Percentiles rank a stretch among this genome's conserved stretches.
Conservation (phyloP, 2,113 vertebrate genomes). For the Trogon surrucura region DNA sequence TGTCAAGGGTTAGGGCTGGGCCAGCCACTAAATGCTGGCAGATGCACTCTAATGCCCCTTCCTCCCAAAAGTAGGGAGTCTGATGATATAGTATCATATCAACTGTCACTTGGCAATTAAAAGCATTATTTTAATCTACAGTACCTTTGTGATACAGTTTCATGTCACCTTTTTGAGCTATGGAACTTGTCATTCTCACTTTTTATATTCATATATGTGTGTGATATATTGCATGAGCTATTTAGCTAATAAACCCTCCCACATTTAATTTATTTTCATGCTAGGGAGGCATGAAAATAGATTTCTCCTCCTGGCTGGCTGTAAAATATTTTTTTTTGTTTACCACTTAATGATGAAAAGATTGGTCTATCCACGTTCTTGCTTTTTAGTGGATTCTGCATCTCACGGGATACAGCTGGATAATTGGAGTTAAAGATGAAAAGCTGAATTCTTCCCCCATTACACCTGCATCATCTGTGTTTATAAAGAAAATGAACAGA, state of each 20-base stretch:
- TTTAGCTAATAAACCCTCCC: background rate
- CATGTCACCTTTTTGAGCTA: background rate
- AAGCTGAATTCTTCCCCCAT: background rate
- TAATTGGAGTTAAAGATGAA: background rate
- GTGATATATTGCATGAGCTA: background rate
- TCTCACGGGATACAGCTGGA: rapidly evolving
- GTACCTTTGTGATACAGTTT: background rate
- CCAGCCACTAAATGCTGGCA: too few relatives aligned
- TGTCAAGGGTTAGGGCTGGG: too few relatives aligned
- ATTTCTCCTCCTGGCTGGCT: background rate
- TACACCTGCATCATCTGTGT: background rate
- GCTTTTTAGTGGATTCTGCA: background rate
- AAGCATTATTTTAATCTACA: background rate
- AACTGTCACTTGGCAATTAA: background rate
- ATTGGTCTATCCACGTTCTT: background rate
- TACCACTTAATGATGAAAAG: background rate
- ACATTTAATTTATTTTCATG: slow-evolving; percentile 11
- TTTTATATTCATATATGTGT: background rate
- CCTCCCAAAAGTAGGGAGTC: background rate
- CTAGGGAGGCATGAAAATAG: background rate
- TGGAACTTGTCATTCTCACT: background rate
- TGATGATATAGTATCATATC: background rate
- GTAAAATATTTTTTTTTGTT: background rate
- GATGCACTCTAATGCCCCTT: too few relatives aligned
- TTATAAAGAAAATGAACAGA: background rate